A percentile compares a stretch with the other conserved stretches of the same genome.
These are phyloP conservation scores for Athalia circularis DNA, from an alignment of 2,888 invertebrate species.

Conservation along the genomic window DNA sequence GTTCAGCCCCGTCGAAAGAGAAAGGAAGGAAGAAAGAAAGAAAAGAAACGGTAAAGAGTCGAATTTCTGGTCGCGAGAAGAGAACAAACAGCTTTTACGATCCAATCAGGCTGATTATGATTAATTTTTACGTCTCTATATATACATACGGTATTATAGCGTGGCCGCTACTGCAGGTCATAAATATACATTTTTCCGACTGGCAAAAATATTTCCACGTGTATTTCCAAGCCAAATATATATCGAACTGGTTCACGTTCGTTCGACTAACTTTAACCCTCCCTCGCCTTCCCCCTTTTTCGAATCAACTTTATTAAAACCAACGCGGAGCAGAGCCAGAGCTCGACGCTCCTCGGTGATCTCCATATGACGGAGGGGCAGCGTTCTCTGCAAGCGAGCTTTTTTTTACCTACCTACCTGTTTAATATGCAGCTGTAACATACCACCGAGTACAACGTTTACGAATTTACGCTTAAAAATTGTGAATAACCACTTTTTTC, in stretches of 20 bases:
- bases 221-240: background rate
- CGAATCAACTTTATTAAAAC: too few species aligned
- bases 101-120: conserved; percentile 54
- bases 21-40: background rate
- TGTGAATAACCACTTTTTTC: background rate
- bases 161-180: conserved; percentile 50
- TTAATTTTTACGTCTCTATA: conserved; percentile 58
- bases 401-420: conserved; percentile 64
- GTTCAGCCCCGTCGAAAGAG: background rate
- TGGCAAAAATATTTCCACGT: background rate
- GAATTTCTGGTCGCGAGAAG: background rate
- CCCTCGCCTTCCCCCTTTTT: too few species aligned
- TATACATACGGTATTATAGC: background rate
- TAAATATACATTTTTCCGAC: conserved; percentile 64
- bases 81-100: conserved; percentile 34
- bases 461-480: conserved; percentile 65
- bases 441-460: conserved; percentile 63
- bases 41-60: background rate
- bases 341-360: background rate
- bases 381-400: background rate
- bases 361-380: background rate
- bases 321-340: too few species aligned
- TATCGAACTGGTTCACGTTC: too few species aligned
- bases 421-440: conserved; percentile 67
- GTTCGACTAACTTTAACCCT: too few species aligned